Base-by-base conservation (phyloP, 2,888 invertebrate genomes). In the Notodromas monacha region DNA sequence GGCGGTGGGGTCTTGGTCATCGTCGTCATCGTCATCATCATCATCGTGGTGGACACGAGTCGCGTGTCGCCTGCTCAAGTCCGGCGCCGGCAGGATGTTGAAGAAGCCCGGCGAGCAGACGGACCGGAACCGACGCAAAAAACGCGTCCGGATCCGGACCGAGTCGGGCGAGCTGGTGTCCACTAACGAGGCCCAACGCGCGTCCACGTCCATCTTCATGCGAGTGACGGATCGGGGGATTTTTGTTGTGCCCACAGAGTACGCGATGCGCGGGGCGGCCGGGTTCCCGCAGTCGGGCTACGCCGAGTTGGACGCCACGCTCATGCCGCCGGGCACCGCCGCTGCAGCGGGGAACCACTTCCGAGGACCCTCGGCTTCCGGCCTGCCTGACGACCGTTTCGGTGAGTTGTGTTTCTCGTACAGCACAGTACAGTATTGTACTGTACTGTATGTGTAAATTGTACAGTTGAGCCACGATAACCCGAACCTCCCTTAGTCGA, bases 221-320 rank as follows among this genome's bases (percentile, higher is more conserved):
- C 6, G 6, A n/a, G 21, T 21, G 21, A 21, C 21, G 8, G 8
- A 21, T 8, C 6, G 6, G 6, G 27, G 27, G 27, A 27, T 27
- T 12, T 6, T n/a, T 27, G 6, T 13, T 27, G 6, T 27, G 12
- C 27, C 8, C 12, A n/a, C 12, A 12, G 11, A n/a, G 12, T n/a
- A 26, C 16, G 10, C 8, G 5, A n/a, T 12, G 11, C 12, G 5
- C 16, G 3, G n/a, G 13, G 12, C 14, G 10, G 15, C 30, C 14
- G 14, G 16, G 10, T 56, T 53, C 38, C 42, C 41, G 33, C 56
- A 57, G 45, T 54, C 65, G 40, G 63, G 64, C 32, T 65, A 64
- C 46, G 63, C 64, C 43, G 64, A 65, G 45, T 52, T 65, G 43
- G 63, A 58, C 40, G 39, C 45, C 5, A 40, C 44, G 30, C 43